Evolutionary conservation across 2,888 invertebrate species (phyloP).

Genomic region (Patella pellucida): DNA sequence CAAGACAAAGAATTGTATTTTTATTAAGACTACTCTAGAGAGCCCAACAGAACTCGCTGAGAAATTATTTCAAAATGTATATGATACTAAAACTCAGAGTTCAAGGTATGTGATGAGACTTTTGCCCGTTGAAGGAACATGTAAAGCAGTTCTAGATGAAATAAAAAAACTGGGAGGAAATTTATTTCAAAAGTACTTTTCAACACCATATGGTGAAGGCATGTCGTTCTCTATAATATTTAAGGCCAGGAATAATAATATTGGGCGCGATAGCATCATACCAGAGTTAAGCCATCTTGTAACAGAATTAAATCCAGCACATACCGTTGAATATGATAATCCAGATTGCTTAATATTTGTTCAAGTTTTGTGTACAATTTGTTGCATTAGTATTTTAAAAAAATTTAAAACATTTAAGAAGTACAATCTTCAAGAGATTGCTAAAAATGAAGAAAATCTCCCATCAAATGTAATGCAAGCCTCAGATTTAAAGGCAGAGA

Average conservation of each 20-base stretch:
- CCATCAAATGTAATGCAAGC: no score
- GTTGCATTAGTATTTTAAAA: conserved; percentile 84
- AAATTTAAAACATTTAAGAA: conserved; percentile 85
- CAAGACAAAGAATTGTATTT: conserved; percentile 86
- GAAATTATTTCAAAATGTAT: conserved; percentile 82
- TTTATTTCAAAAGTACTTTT: conserved; percentile 81
- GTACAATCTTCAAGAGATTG: conserved; percentile 83
- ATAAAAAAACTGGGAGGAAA: conserved; percentile 79
- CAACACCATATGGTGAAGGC: conserved; percentile 58
- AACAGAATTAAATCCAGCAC: conserved; percentile 76
- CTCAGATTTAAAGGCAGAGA: no score
- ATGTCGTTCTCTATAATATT: conserved; percentile 54
- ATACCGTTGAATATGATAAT: conserved; percentile 80
- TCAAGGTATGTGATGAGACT: conserved; percentile 84
- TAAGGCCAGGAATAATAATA: conserved; percentile 62
- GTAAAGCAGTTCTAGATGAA: conserved; percentile 82
- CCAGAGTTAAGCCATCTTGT: conserved; percentile 81
- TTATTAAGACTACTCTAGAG: conserved; percentile 83
- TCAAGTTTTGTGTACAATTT: conserved; percentile 85
- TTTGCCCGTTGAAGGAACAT: conserved; percentile 85
- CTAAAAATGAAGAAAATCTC: conserved; percentile 25
- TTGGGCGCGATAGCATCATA: conserved; percentile 77
- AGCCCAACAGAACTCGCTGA: conserved; percentile 82
- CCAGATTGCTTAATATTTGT: conserved; percentile 85
- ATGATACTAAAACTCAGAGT: conserved; percentile 79